Percentiles rank a stretch among this genome's conserved stretches.
Conservation (phyloP, 64 coral and sea anemone species). For the Porites australiensis region DNA sequence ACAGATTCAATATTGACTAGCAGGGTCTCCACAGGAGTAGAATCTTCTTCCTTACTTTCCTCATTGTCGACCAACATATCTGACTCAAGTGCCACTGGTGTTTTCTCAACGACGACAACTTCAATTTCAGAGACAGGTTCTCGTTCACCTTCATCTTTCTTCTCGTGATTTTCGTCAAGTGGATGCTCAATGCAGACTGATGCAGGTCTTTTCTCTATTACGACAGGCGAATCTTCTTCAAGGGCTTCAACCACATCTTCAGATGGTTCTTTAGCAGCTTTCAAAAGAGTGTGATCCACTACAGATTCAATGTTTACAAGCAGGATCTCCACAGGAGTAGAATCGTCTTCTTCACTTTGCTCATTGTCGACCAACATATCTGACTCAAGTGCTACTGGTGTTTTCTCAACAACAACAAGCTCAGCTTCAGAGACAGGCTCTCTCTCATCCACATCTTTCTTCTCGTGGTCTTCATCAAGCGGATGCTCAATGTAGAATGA, state of each 20-base stretch:
- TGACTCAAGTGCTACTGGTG: background rate
- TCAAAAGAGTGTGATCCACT: background rate
- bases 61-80: background rate
- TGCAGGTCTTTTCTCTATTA: background rate
- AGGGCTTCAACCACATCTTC: background rate
- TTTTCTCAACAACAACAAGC: background rate
- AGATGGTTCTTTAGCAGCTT: background rate
- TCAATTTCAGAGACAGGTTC: background rate
- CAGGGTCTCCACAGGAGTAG: background rate
- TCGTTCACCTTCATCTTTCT: background rate
- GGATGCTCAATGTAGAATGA: background rate
- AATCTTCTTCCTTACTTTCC: background rate
- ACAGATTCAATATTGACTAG: background rate
- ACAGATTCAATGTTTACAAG: background rate
- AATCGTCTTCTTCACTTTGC: background rate
- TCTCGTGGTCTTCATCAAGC: background rate
- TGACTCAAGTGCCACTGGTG: background rate
- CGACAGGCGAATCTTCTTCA: background rate
- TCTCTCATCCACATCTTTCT: background rate
- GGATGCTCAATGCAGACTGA: background rate
- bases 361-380: background rate
- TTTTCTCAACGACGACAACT: background rate
- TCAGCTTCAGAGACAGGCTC: constrained; percentile 11
- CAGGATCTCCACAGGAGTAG: background rate
- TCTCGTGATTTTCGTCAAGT: background rate